phyloP scores from a whole-genome alignment of 2,113 vertebrate species.

The Guaruba guarouba region DNA sequence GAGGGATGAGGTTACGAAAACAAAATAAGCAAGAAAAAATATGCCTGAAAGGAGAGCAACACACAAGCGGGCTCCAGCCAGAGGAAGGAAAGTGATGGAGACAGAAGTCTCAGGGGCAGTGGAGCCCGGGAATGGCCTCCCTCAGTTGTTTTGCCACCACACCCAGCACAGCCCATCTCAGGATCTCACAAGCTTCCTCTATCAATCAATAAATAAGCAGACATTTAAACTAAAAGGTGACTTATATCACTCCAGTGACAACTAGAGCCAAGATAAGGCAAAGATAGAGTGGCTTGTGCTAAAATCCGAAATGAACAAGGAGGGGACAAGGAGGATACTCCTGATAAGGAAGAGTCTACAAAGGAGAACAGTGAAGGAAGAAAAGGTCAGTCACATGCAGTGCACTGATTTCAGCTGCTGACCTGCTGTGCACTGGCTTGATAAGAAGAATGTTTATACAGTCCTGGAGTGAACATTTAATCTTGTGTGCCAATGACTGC shows the following conservation, averaged over 20 bases:
- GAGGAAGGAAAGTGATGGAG: slow-evolving; percentile 30
- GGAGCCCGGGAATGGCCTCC: background rate
- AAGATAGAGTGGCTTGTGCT: background rate
- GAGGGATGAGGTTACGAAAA: background rate
- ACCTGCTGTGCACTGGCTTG: background rate
- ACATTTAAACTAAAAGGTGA: background rate
- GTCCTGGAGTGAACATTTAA: slow-evolving; percentile 5
- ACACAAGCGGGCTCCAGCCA: background rate
- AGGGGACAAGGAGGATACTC: background rate
- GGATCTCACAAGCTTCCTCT: slow-evolving; percentile 19
- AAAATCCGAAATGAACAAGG: background rate
- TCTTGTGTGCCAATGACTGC: background rate
- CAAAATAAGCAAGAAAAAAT: background rate
- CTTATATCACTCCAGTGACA: background rate
- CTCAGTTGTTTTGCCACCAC: slow-evolving; percentile 21
- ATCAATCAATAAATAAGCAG: background rate
- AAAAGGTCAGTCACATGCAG: background rate
- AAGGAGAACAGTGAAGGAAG: background rate
- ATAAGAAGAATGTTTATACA: slow-evolving; percentile 26
- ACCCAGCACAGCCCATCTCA: background rate
- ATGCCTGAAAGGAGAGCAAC: background rate
- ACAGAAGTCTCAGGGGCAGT: background rate
- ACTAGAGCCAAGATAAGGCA: background rate
- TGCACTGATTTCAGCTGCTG: background rate
- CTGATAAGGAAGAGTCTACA: slow-evolving; percentile 19